phyloP scores from a whole-genome alignment of 2,113 vertebrate species.

The Ceratotherium simum region DNA sequence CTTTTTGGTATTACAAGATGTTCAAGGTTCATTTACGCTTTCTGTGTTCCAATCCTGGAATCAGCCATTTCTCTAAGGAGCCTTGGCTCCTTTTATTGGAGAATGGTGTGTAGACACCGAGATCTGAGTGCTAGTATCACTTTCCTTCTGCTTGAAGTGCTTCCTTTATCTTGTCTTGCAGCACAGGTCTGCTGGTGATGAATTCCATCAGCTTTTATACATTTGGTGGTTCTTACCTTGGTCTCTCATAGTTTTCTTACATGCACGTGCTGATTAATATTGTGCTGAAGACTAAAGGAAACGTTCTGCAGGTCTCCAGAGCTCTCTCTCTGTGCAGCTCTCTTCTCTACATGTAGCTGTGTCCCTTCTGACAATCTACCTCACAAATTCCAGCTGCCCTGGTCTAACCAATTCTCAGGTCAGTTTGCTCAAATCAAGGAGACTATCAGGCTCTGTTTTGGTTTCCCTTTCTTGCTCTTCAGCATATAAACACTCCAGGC shows the following conservation, averaged over 20 bases:
- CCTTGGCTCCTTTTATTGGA: background rate
- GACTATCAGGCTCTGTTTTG: background rate
- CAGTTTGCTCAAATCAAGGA: background rate
- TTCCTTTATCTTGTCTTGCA: background rate
- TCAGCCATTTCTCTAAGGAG: background rate
- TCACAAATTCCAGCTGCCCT: background rate
- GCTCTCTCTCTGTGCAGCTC: background rate
- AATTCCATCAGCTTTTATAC: background rate
- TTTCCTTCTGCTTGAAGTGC: background rate
- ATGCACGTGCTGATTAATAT: fast-evolving
- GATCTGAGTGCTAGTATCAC: background rate
- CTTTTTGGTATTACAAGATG: background rate
- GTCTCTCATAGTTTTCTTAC: background rate
- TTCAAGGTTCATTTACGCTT: background rate
- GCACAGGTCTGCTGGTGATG: background rate
- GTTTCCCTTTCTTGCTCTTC: background rate
- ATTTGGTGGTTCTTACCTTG: background rate
- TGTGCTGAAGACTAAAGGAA: background rate
- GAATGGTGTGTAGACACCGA: background rate
- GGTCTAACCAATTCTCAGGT: background rate
- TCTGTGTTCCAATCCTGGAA: background rate
- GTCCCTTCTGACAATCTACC: background rate
- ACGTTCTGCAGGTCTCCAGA: background rate
- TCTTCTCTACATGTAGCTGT: background rate
- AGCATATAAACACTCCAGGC: background rate